Percentiles rank a stretch among this genome's conserved stretches.
These are phyloP conservation scores for Pocillopora meandrina DNA, from an alignment of 92 coral and sea anemone species.

Conservation along the genomic window DNA sequence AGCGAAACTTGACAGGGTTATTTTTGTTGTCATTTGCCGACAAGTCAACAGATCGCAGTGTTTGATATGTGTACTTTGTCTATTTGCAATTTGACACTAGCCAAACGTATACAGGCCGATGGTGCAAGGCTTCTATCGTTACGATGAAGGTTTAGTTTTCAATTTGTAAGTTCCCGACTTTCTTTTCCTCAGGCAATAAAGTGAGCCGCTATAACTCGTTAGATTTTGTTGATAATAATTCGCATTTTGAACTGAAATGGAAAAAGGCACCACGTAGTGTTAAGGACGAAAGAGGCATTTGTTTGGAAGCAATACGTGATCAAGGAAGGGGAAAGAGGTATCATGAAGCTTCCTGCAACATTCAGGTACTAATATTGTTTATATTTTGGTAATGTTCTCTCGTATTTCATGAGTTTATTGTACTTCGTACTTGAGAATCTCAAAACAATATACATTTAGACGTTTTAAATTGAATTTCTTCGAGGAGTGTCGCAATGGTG, in stretches of 20 bases:
- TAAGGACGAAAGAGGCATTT: background rate
- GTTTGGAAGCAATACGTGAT: slow-evolving; percentile 25
- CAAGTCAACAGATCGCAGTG: background rate
- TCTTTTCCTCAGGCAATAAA: slow-evolving; percentile 12
- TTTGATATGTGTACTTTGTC: background rate
- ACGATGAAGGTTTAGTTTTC: background rate
- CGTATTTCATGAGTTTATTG: background rate
- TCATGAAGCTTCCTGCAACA: slow-evolving; percentile 1
- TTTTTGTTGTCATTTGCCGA: background rate
- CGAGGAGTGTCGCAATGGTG: background rate
- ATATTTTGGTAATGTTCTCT: slow-evolving; percentile 11
- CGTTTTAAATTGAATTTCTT: background rate
- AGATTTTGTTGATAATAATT: background rate
- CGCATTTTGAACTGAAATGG: slow-evolving; percentile 20
- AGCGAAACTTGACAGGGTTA: background rate
- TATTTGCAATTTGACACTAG: slow-evolving; percentile 7
- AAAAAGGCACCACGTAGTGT: slow-evolving; percentile 2
- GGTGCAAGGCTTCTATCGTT: background rate
- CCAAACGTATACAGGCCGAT: background rate
- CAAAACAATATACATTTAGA: slow-evolving; percentile 12
- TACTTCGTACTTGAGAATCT: background rate
- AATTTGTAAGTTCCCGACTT: background rate
- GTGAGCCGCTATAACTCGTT: background rate
- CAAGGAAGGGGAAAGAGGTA: background rate
- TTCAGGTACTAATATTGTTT: slow-evolving; percentile 19